Evolutionary conservation across 2,888 invertebrate genomes (phyloP).

Genomic region (Acleris sparsana): DNA sequence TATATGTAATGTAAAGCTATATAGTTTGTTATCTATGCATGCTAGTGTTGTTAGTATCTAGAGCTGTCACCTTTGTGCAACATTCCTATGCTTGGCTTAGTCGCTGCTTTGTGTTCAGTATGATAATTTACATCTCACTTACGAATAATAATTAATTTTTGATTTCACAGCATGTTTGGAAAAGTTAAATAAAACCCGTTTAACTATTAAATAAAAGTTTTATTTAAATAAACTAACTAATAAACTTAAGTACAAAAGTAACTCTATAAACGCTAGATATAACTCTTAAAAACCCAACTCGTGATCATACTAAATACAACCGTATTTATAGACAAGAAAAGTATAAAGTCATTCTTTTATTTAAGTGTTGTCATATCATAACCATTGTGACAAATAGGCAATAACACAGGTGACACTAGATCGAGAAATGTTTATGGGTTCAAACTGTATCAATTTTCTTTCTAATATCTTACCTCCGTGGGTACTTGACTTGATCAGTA

Average conservation of each 20-base stretch:
- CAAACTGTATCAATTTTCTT: no score
- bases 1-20: not conserved
- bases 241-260: not conserved
- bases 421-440: no score
- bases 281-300: not conserved
- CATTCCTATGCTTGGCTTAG: not conserved
- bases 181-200: conserved; percentile 29
- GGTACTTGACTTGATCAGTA: no score
- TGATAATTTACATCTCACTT: conserved; percentile 18
- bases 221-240: conserved; percentile 4
- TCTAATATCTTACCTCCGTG: no score
- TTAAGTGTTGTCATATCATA: no score
- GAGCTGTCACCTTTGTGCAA: not conserved
- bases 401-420: no score
- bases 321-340: no score
- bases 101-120: not conserved
- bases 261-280: conserved; percentile 1
- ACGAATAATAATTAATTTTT: not conserved
- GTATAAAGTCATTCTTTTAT: no score
- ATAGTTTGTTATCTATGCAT: no score
- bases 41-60: not conserved
- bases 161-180: conserved; percentile 25
- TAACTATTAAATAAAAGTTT: conserved; percentile 15
- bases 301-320: no score
- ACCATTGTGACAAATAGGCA: no score